A percentile compares a stretch with the other conserved stretches of the same genome.
These are phyloP conservation scores for Darevskia mixta DNA, from an alignment of 2,797 vertebrate genomes.

Conservation along the genomic window DNA sequence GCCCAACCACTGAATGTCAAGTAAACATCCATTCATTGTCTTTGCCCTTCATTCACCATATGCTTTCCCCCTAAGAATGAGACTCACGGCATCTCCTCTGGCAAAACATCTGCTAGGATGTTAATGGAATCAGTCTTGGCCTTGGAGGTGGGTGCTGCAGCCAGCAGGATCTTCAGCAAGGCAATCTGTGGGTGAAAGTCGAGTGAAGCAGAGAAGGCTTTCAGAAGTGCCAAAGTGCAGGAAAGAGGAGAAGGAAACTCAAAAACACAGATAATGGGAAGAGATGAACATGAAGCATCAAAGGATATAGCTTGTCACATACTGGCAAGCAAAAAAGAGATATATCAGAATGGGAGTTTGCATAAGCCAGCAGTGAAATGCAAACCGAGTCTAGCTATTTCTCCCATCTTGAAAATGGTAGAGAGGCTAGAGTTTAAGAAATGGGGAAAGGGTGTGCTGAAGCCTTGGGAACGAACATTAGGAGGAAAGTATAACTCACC, in stretches of 20 bases:
- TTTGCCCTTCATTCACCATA: background rate
- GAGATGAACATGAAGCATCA: background rate
- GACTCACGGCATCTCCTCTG: conserved; percentile 99
- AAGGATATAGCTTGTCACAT: background rate
- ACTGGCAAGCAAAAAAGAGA: background rate
- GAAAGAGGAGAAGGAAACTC: background rate
- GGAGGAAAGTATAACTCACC: conserved; percentile 80
- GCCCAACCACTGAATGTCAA: background rate
- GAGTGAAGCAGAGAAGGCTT: background rate
- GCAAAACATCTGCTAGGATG: conserved; percentile 95
- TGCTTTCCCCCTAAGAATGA: background rate
- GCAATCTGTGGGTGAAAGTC: conserved; percentile 85
- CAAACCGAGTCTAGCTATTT: background rate
- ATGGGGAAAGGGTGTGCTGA: background rate
- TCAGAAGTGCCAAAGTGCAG: background rate
- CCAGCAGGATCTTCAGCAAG: conserved; percentile 95
- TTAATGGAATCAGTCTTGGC: conserved; percentile 99
- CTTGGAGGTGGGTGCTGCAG: conserved; percentile 97
- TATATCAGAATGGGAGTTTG: background rate
- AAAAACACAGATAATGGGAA: background rate
- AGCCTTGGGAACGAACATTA: background rate
- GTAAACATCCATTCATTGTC: background rate
- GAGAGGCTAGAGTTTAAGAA: background rate
- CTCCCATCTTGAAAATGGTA: background rate
- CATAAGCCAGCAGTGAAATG: background rate